These are phyloP conservation scores for Tragelaphus oryx DNA, from an alignment of 2,797 vertebrate genomes.

Conservation along the genomic window DNA sequence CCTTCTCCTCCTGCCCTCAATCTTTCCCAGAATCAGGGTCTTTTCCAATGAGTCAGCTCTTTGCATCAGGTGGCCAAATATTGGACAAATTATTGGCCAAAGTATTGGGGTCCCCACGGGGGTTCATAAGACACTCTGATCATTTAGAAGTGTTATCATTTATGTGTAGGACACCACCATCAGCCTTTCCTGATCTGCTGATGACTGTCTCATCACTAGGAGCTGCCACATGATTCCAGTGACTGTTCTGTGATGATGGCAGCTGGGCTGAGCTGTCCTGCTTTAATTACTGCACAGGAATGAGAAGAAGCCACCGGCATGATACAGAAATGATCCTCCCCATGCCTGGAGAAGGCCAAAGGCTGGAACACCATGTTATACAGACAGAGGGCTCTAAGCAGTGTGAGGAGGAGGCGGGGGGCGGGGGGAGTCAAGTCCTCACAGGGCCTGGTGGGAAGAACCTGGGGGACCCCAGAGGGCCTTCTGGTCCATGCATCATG, in stretches of 20 bases:
- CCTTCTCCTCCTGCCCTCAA: neutral
- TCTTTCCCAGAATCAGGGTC: neutral
- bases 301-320: neutral
- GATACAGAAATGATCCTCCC: neutral
- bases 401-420: too few relatives aligned
- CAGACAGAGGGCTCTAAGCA: neutral
- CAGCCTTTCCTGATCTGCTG: neutral
- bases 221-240: too few relatives aligned
- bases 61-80: neutral
- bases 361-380: fast-evolving
- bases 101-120: fast-evolving
- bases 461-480: neutral
- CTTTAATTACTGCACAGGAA: neutral
- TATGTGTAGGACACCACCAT: neutral
- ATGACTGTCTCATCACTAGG: neutral
- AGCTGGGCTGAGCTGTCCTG: neutral
- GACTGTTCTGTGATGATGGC: neutral
- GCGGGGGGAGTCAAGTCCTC: neutral
- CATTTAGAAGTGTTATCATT: fast-evolving
- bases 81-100: neutral
- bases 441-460: neutral
- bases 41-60: neutral
- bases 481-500: neutral
- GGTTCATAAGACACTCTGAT: fast-evolving
- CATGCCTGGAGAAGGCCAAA: neutral